phyloP scores from a whole-genome alignment of 2,888 invertebrate species.

The Scelioninae gen. 1 region DNA sequence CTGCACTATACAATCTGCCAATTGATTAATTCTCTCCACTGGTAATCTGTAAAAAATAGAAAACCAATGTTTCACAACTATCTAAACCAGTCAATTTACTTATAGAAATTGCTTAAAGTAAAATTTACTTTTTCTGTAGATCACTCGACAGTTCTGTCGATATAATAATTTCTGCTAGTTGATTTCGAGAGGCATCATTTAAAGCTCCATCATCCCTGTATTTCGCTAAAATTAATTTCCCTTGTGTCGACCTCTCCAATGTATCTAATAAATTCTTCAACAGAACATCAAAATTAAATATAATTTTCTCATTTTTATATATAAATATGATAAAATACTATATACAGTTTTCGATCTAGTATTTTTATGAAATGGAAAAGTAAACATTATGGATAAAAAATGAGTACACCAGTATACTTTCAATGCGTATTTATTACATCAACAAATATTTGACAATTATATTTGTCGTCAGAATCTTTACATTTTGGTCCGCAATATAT shows the following conservation, averaged over 20 bases:
- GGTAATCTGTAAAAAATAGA: slow-evolving; percentile 48
- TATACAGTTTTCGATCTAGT: too few relatives aligned
- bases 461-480: too few relatives aligned
- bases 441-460: too few relatives aligned
- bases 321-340: too few relatives aligned
- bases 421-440: too few relatives aligned
- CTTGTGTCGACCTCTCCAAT: slow-evolving; percentile 54
- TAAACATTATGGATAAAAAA: too few relatives aligned
- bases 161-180: slow-evolving; percentile 56
- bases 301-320: too few relatives aligned
- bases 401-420: too few relatives aligned
- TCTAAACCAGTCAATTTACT: too few relatives aligned
- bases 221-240: slow-evolving; percentile 58
- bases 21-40: slow-evolving; percentile 50
- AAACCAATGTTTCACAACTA: too few relatives aligned
- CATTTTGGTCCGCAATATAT: too few relatives aligned
- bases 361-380: too few relatives aligned
- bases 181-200: slow-evolving; percentile 56
- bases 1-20: slow-evolving; percentile 56
- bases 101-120: not conserved
- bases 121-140: slow-evolving; percentile 53
- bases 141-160: slow-evolving; percentile 54
- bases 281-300: slow-evolving; percentile 9
- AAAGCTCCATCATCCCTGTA: slow-evolving; percentile 56
- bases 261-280: slow-evolving; percentile 50